Evolutionary conservation across 2,113 vertebrate species (phyloP), one percentile per base, ranked within the genome.

Genomic region (Octodon degus): DNA sequence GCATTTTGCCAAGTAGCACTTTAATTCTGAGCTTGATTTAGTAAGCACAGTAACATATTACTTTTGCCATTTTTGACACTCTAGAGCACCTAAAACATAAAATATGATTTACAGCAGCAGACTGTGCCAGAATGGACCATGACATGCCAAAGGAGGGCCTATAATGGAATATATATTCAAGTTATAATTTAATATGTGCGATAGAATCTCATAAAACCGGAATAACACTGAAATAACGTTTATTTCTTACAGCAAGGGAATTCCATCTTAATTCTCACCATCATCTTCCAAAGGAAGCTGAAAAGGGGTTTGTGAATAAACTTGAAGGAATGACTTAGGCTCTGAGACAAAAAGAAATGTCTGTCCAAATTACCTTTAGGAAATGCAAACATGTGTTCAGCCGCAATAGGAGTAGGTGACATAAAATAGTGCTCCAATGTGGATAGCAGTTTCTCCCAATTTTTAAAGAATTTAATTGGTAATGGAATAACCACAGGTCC

Each of bases 21-120:
- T 88, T 86, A 92, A 96, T 95, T 96, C 94, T 25, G 27, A 96
- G 87, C 43, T 83, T 95, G 76, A 97, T 93, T 94, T 93, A 97
- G 76, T 91, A 89, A 97, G 82, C 84, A 80, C 13, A 34, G 34
- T 58, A 84, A 93, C 32, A 55, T 53, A 92, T 93, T 94, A 90
- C 93, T 88, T 97, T 94, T 63, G 80, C 76, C 95, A 67, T 82
- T 97, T 96, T 94, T 90, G 77, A 89, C 92, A 97, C 89, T 62
- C 70, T 47, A 96, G 76, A 70, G 82, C 85, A 96, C 67, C 53
- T 91, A 96, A 94, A 91, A 97, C 93, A 94, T 92, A 94, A 97
- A 97, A 93, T 50, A 84, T 76, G 83, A 95, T 96, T 97, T 92
- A 95, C 34, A 70, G 47, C 4, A 63, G 86, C 20, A 81, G 72